These are phyloP conservation scores for Anniella stebbinsi DNA, from an alignment of 2,797 vertebrate species.

Conservation along the genomic window DNA sequence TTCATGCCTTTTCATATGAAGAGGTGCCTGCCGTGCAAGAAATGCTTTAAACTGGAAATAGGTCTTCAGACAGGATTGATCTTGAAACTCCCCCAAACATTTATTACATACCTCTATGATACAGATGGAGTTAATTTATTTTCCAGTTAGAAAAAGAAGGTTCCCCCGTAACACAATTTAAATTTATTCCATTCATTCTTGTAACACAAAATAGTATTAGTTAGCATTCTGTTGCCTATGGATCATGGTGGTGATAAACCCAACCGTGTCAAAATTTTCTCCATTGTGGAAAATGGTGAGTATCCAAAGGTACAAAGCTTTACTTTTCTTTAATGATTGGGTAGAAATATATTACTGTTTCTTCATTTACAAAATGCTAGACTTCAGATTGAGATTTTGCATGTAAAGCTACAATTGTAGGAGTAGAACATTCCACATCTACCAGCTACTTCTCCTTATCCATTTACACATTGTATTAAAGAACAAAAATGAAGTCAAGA, in stretches of 20 bases:
- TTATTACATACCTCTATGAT: not conserved
- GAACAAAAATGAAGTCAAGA: no score
- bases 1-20: not conserved
- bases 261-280: not conserved
- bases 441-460: not conserved
- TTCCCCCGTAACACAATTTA: not conserved
- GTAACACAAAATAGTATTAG: not conserved
- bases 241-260: not conserved
- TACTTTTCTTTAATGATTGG: not conserved
- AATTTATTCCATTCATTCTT: not conserved
- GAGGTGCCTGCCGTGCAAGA: not conserved
- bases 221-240: not conserved
- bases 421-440: not conserved
- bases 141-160: not conserved
- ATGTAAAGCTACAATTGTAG: not conserved
- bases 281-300: not conserved
- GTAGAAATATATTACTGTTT: not conserved
- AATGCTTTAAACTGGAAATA: conserved; percentile 1
- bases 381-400: not conserved
- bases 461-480: conserved; percentile 1
- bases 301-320: not conserved
- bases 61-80: not conserved
- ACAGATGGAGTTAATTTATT: not conserved
- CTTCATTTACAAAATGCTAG: not conserved
- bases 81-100: not conserved